These are phyloP conservation scores for Dromococcyx pavoninus DNA, from an alignment of 2,797 vertebrate species.

Conservation along the genomic window DNA sequence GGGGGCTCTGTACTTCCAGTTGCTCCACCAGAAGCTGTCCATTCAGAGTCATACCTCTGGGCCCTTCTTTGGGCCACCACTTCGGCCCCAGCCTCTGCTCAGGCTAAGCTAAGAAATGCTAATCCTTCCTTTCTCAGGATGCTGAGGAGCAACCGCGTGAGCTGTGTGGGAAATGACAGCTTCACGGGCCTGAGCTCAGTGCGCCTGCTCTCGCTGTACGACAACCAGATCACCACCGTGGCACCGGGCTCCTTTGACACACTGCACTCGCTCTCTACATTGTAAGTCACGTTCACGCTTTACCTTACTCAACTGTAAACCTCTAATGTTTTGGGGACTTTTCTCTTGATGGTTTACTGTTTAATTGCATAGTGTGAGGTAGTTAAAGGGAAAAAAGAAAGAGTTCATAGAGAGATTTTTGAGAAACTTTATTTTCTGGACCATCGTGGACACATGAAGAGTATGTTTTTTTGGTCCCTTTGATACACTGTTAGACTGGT, in stretches of 20 bases:
- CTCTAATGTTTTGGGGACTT: neutral
- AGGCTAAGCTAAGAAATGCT: neutral
- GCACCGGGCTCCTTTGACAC: slow-evolving; percentile 94
- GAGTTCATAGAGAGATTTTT: neutral
- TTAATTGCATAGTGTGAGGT: neutral
- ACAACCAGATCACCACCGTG: slow-evolving; percentile 96
- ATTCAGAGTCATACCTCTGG: neutral
- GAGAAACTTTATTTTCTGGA: neutral
- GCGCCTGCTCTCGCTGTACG: slow-evolving; percentile 93
- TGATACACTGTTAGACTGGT: neutral
- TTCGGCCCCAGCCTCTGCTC: neutral
- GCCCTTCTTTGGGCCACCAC: neutral
- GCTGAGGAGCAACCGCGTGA: slow-evolving; percentile 95
- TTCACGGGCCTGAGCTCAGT: slow-evolving; percentile 95
- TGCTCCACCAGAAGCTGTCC: neutral
- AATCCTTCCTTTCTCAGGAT: slow-evolving; percentile 80
- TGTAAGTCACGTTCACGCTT: slow-evolving; percentile 81
- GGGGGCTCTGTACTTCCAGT: neutral
- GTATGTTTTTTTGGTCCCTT: neutral
- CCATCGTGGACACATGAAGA: neutral
- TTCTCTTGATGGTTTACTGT: neutral
- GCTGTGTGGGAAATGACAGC: slow-evolving; percentile 94
- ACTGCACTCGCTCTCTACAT: slow-evolving; percentile 91
- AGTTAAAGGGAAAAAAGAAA: neutral
- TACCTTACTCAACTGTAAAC: neutral